Percentiles rank a stretch among this genome's conserved stretches.
These are phyloP conservation scores for Ormyrus pomaceus DNA, from an alignment of 2,888 invertebrate species.

Conservation along the genomic window DNA sequence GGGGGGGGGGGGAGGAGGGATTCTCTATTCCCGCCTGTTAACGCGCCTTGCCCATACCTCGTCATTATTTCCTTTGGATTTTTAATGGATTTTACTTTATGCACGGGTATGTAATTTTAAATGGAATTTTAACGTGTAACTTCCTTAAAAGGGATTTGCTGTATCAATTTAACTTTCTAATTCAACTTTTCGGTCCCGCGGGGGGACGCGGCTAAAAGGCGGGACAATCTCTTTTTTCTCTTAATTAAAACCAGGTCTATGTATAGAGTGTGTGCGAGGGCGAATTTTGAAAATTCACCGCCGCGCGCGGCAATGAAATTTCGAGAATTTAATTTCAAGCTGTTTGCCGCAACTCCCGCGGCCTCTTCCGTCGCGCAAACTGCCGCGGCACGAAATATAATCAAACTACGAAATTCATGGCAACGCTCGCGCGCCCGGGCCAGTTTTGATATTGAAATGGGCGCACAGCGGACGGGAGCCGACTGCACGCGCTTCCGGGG, in stretches of 20 bases:
- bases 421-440: background rate
- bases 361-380: background rate
- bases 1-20: background rate
- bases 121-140: no score
- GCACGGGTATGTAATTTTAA: no score
- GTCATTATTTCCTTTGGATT: no score
- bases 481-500: conserved; percentile 6
- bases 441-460: conserved; percentile 36
- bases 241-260: background rate
- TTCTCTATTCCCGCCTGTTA: background rate
- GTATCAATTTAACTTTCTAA: no score
- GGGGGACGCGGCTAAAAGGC: no score
- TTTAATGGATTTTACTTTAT: no score
- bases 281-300: background rate
- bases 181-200: no score
- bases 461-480: background rate
- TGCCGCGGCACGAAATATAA: conserved; percentile 3
- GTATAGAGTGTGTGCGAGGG: background rate
- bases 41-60: no score
- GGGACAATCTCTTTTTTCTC: no score
- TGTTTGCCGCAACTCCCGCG: background rate
- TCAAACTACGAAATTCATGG: conserved; percentile 19
- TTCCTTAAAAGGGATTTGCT: no score
- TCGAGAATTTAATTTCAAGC: conserved; percentile 13
- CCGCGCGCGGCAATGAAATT: conserved; percentile 16